Evolutionary conservation across 2,888 invertebrate genomes (phyloP).

Genomic region (Oligia strigilis): DNA sequence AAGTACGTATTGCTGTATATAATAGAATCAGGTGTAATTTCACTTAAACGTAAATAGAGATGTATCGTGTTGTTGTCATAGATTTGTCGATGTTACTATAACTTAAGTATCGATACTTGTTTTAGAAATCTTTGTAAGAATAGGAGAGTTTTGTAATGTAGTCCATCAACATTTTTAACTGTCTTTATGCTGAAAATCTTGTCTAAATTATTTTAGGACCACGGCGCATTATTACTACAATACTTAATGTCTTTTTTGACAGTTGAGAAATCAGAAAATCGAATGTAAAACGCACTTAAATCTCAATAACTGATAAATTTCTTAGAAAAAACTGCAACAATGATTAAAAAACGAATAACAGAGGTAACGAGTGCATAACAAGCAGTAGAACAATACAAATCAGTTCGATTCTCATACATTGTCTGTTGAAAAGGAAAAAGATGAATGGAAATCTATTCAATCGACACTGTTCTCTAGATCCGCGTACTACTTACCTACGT

Average conservation of each 20-base stretch:
- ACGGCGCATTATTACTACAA: not conserved
- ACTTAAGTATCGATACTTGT: not conserved
- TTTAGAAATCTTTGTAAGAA: not conserved
- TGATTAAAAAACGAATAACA: slow-evolving; percentile 32
- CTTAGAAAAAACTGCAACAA: slow-evolving; percentile 22
- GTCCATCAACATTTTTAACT: not conserved
- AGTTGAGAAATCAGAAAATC: not conserved
- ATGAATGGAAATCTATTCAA: slow-evolving; percentile 53
- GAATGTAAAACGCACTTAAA: not conserved
- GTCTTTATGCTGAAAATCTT: not conserved
- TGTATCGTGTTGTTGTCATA: not conserved
- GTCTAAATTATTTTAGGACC: too few species aligned
- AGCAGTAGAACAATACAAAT: slow-evolving; percentile 37
- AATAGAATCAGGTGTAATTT: slow-evolving; percentile 22
- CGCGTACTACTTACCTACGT: slow-evolving; percentile 20
- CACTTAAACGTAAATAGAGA: slow-evolving; percentile 4
- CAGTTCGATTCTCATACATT: slow-evolving; percentile 57
- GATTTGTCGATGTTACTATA: slow-evolving; percentile 4
- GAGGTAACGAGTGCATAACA: slow-evolving; percentile 30
- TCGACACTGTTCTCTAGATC: slow-evolving; percentile 41
- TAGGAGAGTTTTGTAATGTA: not conserved
- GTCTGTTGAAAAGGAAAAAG: slow-evolving; percentile 46
- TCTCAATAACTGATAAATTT: not conserved
- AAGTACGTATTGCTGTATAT: not conserved
- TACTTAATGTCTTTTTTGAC: not conserved